A percentile compares a stretch with the other conserved stretches of the same genome.
Conservation (phyloP, 2,113 vertebrate genomes). For the Physeter macrocephalus region DNA sequence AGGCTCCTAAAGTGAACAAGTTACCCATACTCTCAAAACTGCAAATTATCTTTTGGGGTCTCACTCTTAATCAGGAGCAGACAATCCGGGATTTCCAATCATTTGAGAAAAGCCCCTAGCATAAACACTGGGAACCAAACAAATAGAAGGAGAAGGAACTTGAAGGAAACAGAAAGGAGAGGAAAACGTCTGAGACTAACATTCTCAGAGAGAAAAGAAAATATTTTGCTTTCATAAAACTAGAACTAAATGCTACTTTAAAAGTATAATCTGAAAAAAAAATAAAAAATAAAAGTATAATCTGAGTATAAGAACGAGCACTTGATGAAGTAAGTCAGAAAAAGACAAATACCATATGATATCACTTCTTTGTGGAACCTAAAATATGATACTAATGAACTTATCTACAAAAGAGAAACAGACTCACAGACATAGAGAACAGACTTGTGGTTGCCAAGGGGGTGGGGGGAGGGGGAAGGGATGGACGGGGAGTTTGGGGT, state of each 20-base stretch:
- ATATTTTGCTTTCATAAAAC: conserved; percentile 8
- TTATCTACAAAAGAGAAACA: too few relatives aligned
- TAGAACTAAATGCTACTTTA: neutral
- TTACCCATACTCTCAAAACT: neutral
- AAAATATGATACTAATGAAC: too few relatives aligned
- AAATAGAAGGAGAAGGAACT: neutral
- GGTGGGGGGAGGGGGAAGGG: too few relatives aligned
- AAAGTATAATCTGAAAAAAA: neutral
- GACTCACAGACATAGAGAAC: too few relatives aligned
- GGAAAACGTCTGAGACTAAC: neutral
- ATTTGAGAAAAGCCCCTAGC: neutral
- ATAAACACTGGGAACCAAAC: neutral
- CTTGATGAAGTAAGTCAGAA: too few relatives aligned
- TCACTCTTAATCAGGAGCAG: neutral
- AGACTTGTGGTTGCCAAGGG: too few relatives aligned
- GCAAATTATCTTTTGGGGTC: neutral
- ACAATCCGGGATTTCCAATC: neutral
- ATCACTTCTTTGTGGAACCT: too few relatives aligned
- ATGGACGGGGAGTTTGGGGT: too few relatives aligned
- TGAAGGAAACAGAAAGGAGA: neutral
- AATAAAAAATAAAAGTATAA: neutral
- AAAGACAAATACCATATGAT: too few relatives aligned
- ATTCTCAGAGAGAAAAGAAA: neutral
- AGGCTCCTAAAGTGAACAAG: neutral
- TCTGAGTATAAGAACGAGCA: neutral